Evolutionary conservation across 2,888 invertebrate genomes (phyloP).

Genomic region (Phrixothrix hirtus): DNA sequence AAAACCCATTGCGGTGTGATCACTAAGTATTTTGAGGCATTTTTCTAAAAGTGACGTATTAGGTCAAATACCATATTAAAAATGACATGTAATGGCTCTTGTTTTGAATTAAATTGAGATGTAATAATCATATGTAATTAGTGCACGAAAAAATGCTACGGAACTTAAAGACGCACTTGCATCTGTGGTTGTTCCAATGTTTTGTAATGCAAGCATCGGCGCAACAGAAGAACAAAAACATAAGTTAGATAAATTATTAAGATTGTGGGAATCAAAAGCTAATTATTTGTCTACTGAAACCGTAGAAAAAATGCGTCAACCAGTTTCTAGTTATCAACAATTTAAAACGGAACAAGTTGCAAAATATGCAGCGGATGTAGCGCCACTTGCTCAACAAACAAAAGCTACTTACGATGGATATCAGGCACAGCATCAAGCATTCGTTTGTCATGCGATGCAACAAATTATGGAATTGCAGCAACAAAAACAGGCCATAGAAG

Average conservation of each 20-base stretch:
- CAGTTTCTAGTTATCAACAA: conserved; percentile 84
- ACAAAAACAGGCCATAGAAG: conserved; percentile 71
- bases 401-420: conserved; percentile 80
- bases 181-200: conserved; percentile 96
- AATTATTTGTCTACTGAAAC: conserved; percentile 83
- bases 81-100: background rate
- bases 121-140: conserved; percentile 52
- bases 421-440: conserved; percentile 89
- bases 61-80: no score
- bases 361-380: conserved; percentile 74
- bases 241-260: conserved; percentile 90
- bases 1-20: no score
- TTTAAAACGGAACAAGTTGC: conserved; percentile 85
- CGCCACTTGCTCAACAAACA: conserved; percentile 76
- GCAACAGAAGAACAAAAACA: conserved; percentile 85
- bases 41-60: no score
- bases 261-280: conserved; percentile 95
- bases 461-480: conserved; percentile 85
- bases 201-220: conserved; percentile 88
- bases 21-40: no score
- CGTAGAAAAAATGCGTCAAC: conserved; percentile 85
- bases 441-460: conserved; percentile 86
- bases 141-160: conserved; percentile 93
- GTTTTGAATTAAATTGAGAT: conserved; percentile 9
- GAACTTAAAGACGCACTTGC: conserved; percentile 92